Base-by-base conservation (phyloP, 2,113 vertebrate genomes). In the Rattus rattus region DNA sequence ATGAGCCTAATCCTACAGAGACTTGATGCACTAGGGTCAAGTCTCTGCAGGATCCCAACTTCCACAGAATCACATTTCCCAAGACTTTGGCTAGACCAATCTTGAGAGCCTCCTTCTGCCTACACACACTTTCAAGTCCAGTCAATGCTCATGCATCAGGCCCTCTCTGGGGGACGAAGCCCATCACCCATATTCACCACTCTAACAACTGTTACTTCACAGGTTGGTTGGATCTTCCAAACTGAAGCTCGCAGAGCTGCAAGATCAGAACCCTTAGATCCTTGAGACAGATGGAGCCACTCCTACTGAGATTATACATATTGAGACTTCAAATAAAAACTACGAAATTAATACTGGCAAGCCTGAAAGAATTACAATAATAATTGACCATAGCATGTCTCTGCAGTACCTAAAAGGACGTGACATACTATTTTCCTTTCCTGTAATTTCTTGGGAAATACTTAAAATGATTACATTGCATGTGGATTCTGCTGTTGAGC, bases 381-480 rank as follows among this genome's bases (percentile, higher is more conserved):
- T 17, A 59, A 61, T 7, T 79, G 65, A 13, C 76, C 39, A 49
- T 75, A 81, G 72, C 12, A 56, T 67, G 30, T 76, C 20, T 47
- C 69, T 14, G 8, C 12, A 24, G 28, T 13, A 70, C 39, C n/a
- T 79, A n/a, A 94, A 95, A 92, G 28, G 33, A 86, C 26, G 77
- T 94, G 49, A 79, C 88, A 89, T 59, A 59, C 39, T 93, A 56
- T 77, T 91, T 91, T 94, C 65, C 20, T 94, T 77, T 22, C 17
- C 11, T 75, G 67, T 39, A 65, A 61, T 70, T 77, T 63, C 19
- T 88, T 67, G 20, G 65, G 17, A 26, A 87, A 91, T 30, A 87
- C 14, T 47, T 79, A 75, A 75, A 49, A 67, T 83, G 49, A 30
- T 79, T 77, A 81, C 61, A 70, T 8, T 9, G 59, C 54, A 54